Conservation (phyloP, 2,888 invertebrate genomes). For the Phaonia tiefii region DNA sequence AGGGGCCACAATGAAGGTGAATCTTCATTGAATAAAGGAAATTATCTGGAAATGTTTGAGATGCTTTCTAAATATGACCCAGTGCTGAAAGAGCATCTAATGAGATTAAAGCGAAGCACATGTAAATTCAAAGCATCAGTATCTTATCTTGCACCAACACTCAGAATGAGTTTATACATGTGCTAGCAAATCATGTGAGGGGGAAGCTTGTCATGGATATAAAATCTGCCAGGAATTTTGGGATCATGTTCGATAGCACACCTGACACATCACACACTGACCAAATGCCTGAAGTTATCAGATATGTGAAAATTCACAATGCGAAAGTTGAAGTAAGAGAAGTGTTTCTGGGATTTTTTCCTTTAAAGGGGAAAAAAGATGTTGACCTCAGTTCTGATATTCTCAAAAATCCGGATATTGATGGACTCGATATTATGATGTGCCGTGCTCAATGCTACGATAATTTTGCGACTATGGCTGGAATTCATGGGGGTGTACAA, state of each 20-base stretch:
- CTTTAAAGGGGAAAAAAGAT: neutral
- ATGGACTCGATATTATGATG: neutral
- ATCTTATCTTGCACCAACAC: neutral
- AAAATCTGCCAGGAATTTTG: neutral
- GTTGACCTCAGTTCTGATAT: slow-evolving; percentile 1
- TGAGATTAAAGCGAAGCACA: slow-evolving; percentile 4
- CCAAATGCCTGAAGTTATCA: neutral
- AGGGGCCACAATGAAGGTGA: slow-evolving; percentile 22
- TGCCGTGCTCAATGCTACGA: neutral
- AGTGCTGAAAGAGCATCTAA: slow-evolving; percentile 32
- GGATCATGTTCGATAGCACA: slow-evolving; percentile 1
- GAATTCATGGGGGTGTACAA: slow-evolving; percentile 4
- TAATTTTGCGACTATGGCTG: neutral
- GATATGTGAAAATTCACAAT: neutral
- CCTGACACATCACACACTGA: slow-evolving; percentile 1
- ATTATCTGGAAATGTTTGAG: slow-evolving; percentile 22
- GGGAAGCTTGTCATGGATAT: neutral
- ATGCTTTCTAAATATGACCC: slow-evolving; percentile 31
- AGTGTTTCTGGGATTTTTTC: slow-evolving; percentile 4
- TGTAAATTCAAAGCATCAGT: neutral
- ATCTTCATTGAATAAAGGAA: slow-evolving; percentile 11
- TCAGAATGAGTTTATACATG: neutral
- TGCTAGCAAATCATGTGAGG: slow-evolving; percentile 1
- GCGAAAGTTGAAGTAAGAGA: neutral
- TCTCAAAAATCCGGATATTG: neutral